Evolutionary conservation across 53 echinoderm and acorn worm genomes (phyloP).

Genomic region (Holothuria scabra): DNA sequence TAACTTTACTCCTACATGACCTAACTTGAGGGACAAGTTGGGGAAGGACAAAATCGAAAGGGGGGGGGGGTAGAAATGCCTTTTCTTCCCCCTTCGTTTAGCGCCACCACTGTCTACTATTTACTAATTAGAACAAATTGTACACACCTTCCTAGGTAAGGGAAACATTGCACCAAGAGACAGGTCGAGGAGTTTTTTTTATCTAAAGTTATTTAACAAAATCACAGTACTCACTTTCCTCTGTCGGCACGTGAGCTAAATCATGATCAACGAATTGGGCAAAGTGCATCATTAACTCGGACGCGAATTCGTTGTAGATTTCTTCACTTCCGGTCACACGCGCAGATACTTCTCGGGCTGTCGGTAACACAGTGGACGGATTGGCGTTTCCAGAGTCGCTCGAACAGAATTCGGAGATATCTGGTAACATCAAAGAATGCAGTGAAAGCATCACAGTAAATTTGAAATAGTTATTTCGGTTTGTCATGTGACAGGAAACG

Average conservation of each 20-base stretch:
- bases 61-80: no score
- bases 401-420: background rate
- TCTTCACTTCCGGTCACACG: slow-evolving; percentile 22
- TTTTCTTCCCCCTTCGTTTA: no score
- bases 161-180: no score
- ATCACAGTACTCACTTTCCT: slow-evolving; percentile 60
- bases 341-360: slow-evolving; percentile 4
- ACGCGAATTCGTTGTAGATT: slow-evolving; percentile 16
- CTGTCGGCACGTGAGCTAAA: slow-evolving; percentile 49
- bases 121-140: no score
- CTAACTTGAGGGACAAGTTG: no score
- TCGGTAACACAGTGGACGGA: background rate
- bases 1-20: no score
- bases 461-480: background rate
- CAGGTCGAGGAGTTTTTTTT: no score
- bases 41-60: no score
- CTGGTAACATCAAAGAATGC: background rate
- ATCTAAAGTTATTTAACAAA: no score
- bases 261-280: slow-evolving; percentile 76
- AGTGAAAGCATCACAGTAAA: background rate
- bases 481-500: background rate
- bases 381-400: background rate
- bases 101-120: no score
- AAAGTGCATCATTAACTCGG: slow-evolving; percentile 62
- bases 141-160: slow-evolving; percentile 59